Evolutionary conservation across 2,113 vertebrate species (phyloP).

Genomic region (Asarcornis scutulata): DNA sequence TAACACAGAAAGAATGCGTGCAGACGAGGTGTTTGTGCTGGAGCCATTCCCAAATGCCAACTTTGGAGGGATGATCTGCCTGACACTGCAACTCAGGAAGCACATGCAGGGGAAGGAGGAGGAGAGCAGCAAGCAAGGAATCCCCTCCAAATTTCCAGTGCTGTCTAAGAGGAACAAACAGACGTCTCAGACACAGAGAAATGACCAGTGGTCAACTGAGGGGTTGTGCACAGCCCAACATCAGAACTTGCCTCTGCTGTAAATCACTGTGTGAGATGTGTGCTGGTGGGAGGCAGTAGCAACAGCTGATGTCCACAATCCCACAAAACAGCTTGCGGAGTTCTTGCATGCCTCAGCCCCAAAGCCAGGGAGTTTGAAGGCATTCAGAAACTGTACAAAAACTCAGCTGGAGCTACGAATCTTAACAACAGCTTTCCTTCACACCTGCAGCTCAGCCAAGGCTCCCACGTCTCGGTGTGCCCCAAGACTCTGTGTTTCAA

Average conservation of each 20-base stretch:
- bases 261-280: fast-evolving
- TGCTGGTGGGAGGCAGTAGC: background rate
- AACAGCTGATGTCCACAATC: background rate
- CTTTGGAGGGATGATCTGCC: fast-evolving
- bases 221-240: background rate
- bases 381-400: slow-evolving; percentile 17
- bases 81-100: background rate
- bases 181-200: background rate
- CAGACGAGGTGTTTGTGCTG: background rate
- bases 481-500: slow-evolving; percentile 12
- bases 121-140: background rate
- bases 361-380: background rate
- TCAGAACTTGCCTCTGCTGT: background rate
- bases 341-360: background rate
- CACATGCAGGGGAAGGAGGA: background rate
- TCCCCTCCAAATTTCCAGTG: background rate
- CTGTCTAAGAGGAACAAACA: background rate
- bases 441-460: background rate
- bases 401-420: background rate
- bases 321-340: background rate
- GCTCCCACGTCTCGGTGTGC: background rate
- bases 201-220: fast-evolving
- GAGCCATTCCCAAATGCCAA: background rate
- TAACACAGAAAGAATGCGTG: fast-evolving
- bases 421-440: background rate